Conservation (phyloP, 2,113 vertebrate genomes). For the Hyla sarda region DNA sequence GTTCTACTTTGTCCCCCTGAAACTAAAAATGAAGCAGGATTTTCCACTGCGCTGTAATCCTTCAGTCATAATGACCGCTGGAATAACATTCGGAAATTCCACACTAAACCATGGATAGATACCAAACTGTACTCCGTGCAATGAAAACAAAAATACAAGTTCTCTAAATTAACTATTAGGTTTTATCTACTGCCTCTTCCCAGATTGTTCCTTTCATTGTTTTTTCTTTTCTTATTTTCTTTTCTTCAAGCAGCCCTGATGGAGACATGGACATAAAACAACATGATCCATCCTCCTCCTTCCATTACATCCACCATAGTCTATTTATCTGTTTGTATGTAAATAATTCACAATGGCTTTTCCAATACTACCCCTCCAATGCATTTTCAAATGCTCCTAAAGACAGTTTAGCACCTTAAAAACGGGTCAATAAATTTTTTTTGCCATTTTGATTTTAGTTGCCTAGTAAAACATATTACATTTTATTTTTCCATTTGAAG, state of each 20-base stretch:
- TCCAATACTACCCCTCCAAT: not conserved
- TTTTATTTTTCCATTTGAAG: too few species aligned
- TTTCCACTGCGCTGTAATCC: constrained; percentile 49
- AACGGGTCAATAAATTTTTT: too few species aligned
- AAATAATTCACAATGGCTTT: too few species aligned
- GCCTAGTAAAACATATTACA: too few species aligned
- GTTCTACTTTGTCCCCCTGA: constrained; percentile 63
- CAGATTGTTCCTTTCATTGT: not conserved
- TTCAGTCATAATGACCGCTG: constrained; percentile 30
- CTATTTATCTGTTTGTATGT: not conserved
- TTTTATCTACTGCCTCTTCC: constrained; percentile 5
- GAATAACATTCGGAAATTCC: constrained; percentile 50
- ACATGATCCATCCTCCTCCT: not conserved
- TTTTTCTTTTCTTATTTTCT: not conserved
- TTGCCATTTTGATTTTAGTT: too few species aligned
- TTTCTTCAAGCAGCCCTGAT: not conserved
- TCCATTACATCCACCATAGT: not conserved
- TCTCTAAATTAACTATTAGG: not conserved
- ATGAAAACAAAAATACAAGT: constrained; percentile 18
- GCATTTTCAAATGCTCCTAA: too few species aligned
- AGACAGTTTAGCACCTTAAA: too few species aligned
- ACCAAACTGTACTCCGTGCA: constrained; percentile 30
- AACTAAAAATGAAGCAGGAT: constrained; percentile 61
- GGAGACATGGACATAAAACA: not conserved
- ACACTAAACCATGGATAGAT: constrained; percentile 37